Conservation (phyloP, 1,140 invertebrate genomes). For the Heliconius hermathena region DNA sequence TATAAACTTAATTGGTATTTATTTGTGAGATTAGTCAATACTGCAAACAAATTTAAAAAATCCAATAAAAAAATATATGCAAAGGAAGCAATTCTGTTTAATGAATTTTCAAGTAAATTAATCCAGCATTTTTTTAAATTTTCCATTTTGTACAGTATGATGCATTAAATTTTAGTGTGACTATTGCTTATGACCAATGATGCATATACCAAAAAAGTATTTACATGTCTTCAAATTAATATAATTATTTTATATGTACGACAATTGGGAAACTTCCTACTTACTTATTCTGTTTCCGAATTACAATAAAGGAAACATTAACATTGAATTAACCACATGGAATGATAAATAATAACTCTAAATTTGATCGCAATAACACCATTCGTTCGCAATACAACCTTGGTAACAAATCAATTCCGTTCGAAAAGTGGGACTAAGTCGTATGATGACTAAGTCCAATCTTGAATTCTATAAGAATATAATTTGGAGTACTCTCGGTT, state of each 20-base stretch:
- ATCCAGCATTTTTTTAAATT: no score
- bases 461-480: conserved; percentile 77
- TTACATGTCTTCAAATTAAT: neutral
- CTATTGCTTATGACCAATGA: neutral
- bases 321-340: conserved; percentile 10
- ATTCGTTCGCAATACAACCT: conserved; percentile 22
- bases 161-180: no score
- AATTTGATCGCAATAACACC: neutral
- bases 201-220: neutral
- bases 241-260: neutral
- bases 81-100: no score
- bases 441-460: conserved; percentile 47
- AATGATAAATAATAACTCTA: conserved; percentile 34
- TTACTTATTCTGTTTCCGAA: neutral
- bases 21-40: neutral
- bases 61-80: no score
- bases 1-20: neutral
- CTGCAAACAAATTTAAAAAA: neutral
- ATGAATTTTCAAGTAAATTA: no score
- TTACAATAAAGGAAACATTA: neutral
- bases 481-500: conserved; percentile 75
- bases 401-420: conserved; percentile 29
- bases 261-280: neutral
- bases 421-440: conserved; percentile 46
- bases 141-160: no score